Evolutionary conservation across 2,113 vertebrate species (phyloP), one percentile per base, ranked within the genome.

Genomic region (Peromyscus maniculatus): DNA sequence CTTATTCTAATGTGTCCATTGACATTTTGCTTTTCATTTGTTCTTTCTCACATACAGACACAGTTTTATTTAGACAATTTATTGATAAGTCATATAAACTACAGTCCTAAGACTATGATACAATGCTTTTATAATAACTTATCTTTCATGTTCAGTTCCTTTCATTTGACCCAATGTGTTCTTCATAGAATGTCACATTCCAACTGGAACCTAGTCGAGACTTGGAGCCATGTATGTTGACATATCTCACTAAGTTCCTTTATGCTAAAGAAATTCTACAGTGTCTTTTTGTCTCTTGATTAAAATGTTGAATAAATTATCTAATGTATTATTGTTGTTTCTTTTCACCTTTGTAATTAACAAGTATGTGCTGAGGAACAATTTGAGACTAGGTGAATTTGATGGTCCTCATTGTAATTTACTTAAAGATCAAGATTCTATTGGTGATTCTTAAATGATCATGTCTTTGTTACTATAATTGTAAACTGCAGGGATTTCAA

Each of bases 271-370:
- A 31, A 80, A 26, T 80, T 75, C 22, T 43, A 91, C 9, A 77
- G n/a, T 6, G 26, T 91, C 96, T 91, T 55, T 52, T 71, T 74
- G 22, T 64, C 17, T 57, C 1, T 93, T 83, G 7, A n/a, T 88
- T 31, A 93, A 93, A 33, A 16, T 83, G 5, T 33, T 91, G 24
- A 39, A 43, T 75, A 59, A 83, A 93, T 93, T 93, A 79, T 52
- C 9, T 67, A 15, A 49, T 21, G 31, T 57, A 59, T 46, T 71
- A 78, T 57, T 71, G n/a, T 31, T 86, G 16, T 33, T 19, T 74
- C 19, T 66, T 75, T 59, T 33, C 39, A 66, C 10, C 3, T 64
- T 78, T 87, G 22, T 67, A 90, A 77, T 12, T 39, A 90, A 36
- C 72, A 72, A 72, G 3, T 26, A 36, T 36, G 91, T 55, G 33